phyloP scores from a whole-genome alignment of 2,888 invertebrate species.

The Conops quadrifasciatus region DNA sequence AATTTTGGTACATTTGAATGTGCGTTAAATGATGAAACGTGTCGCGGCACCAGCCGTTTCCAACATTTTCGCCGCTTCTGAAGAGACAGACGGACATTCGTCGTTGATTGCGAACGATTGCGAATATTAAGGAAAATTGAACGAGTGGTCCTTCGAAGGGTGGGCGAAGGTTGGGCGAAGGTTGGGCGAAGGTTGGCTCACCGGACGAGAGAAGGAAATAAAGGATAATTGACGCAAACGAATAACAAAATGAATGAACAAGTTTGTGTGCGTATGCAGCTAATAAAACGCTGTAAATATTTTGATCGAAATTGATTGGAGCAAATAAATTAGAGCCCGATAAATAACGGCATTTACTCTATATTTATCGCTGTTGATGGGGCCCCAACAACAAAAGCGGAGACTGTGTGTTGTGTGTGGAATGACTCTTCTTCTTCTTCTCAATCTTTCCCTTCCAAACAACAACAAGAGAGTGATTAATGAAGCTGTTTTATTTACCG shows the following conservation, averaged over 20 bases:
- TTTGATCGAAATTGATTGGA: slow-evolving; percentile 17
- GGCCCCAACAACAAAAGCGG: neutral
- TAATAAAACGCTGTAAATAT: slow-evolving; percentile 26
- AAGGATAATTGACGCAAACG: neutral
- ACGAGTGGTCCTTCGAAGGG: neutral
- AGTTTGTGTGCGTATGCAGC: too few relatives aligned
- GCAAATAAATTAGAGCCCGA: slow-evolving; percentile 23
- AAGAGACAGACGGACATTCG: too few relatives aligned
- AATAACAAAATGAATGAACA: too few relatives aligned
- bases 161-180: neutral
- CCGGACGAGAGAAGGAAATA: neutral
- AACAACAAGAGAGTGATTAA: slow-evolving; percentile 13
- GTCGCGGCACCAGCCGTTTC: neutral
- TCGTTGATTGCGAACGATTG: neutral
- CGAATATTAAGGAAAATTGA: too few relatives aligned
- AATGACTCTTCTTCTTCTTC: neutral
- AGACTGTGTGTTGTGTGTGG: neutral
- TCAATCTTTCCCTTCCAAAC: too few relatives aligned
- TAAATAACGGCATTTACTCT: neutral
- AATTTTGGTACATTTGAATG: slow-evolving; percentile 15
- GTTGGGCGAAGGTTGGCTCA: neutral
- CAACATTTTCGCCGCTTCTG: too few relatives aligned
- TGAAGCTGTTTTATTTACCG: slow-evolving; percentile 19
- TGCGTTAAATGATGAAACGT: slow-evolving; percentile 23
- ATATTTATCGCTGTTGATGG: neutral